Percentiles rank a stretch among this genome's conserved stretches.
phyloP scores from a whole-genome alignment of 1,140 invertebrate genomes.

The Procambarus virginalis region DNA sequence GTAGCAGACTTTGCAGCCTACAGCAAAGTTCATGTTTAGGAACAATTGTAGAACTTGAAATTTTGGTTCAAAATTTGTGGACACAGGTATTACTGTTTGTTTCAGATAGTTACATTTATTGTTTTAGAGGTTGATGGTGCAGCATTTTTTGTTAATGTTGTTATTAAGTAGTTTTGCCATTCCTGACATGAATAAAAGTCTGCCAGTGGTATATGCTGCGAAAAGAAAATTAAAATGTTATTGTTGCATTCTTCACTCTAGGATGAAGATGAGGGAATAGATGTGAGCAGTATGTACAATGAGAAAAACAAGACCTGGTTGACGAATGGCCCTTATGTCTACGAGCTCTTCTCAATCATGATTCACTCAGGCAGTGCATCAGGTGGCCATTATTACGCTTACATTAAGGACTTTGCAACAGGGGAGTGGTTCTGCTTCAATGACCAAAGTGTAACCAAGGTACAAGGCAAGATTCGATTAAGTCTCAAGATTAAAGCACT shows the following conservation, averaged over 20 bases:
- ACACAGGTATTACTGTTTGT: too few species aligned
- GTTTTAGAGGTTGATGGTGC: too few species aligned
- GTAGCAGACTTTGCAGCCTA: too few species aligned
- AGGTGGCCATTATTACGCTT: slow-evolving; percentile 95
- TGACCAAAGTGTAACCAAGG: slow-evolving; percentile 83
- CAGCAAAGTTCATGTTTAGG: too few species aligned
- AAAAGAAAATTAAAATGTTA: neutral
- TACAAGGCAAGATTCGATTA: slow-evolving; percentile 70
- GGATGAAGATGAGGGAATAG: slow-evolving; percentile 82
- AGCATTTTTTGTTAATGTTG: too few species aligned
- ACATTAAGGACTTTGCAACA: slow-evolving; percentile 90
- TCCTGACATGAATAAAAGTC: too few species aligned
- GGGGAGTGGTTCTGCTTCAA: slow-evolving; percentile 89
- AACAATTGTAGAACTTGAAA: too few species aligned
- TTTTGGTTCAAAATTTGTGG: too few species aligned
- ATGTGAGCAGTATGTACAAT: slow-evolving; percentile 76
- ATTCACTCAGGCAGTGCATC: slow-evolving; percentile 93
- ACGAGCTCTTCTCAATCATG: slow-evolving; percentile 95
- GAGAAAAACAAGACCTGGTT: slow-evolving; percentile 57
- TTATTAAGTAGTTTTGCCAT: too few species aligned
- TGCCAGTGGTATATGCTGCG: neutral
- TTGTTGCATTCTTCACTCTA: slow-evolving; percentile 24
- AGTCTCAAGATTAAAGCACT: too few species aligned
- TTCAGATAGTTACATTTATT: too few species aligned
- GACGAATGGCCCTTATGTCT: slow-evolving; percentile 73